phyloP scores from a whole-genome alignment of 2,113 vertebrate genomes.

The Saguinus imperator region DNA sequence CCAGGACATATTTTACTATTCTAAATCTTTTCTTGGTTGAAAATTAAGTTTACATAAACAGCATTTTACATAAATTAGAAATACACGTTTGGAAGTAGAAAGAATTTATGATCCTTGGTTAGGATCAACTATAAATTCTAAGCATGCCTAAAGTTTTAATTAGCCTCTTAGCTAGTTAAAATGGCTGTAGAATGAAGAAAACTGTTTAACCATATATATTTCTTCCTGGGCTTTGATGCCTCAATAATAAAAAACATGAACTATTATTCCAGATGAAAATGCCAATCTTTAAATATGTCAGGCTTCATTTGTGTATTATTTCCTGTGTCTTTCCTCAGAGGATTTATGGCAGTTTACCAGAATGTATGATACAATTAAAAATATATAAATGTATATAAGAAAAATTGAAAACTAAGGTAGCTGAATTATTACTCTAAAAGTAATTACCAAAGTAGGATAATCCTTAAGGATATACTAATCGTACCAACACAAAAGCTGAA shows the following conservation, averaged over 20 bases:
- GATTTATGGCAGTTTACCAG: background rate
- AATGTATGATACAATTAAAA: background rate
- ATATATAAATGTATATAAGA: background rate
- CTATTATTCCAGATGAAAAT: slow-evolving; percentile 26
- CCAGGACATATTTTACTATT: slow-evolving; percentile 20
- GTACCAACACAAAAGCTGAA: background rate
- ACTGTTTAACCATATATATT: background rate
- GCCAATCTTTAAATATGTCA: background rate
- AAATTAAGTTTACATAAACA: background rate
- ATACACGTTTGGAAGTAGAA: slow-evolving; percentile 31
- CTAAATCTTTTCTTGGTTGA: slow-evolving; percentile 49
- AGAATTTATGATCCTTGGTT: slow-evolving; percentile 3
- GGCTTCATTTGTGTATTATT: background rate
- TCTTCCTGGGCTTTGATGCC: background rate
- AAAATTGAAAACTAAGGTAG: slow-evolving; percentile 40
- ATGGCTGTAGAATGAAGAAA: background rate
- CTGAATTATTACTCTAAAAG: background rate
- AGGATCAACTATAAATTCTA: no score
- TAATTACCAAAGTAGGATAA: background rate
- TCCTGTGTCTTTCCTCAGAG: background rate
- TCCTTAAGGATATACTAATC: background rate
- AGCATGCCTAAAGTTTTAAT: no score
- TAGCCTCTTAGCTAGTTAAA: background rate
- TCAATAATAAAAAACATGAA: slow-evolving; percentile 18
- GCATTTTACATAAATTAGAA: slow-evolving; percentile 8